phyloP scores from a whole-genome alignment of 2,113 vertebrate genomes.

The Andinoacara biseriatus region DNA sequence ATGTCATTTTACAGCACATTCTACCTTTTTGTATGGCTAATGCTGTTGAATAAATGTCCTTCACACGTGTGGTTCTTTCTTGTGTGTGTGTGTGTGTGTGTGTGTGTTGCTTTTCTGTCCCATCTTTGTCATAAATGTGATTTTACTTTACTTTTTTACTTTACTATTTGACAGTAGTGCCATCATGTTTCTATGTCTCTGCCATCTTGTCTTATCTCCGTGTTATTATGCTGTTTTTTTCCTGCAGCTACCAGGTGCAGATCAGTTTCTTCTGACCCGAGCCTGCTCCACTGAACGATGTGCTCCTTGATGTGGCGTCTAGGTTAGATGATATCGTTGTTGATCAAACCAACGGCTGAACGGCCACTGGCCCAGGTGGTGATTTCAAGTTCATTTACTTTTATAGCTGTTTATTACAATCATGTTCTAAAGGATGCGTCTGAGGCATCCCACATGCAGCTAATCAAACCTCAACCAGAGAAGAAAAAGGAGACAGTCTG shows the following conservation, averaged over 20 bases:
- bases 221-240: constrained; percentile 17
- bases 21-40: too few species aligned
- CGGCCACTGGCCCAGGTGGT: background rate
- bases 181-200: constrained; percentile 11
- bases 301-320: background rate
- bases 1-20: too few species aligned
- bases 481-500: background rate
- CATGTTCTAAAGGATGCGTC: background rate
- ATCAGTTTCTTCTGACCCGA: background rate
- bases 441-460: background rate
- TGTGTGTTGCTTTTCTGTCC: background rate
- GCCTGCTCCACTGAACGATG: background rate
- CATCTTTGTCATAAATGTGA: constrained; percentile 19
- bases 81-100: background rate
- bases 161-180: constrained; percentile 42
- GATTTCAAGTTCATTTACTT: constrained; percentile 27
- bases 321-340: background rate
- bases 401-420: constrained; percentile 22
- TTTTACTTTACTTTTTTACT: constrained; percentile 25
- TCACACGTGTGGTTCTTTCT: too few species aligned
- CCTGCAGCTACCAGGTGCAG: constrained; percentile 22
- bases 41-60: too few species aligned
- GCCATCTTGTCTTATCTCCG: constrained; percentile 46
- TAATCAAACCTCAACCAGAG: background rate
- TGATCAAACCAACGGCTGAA: constrained; percentile 22